Evolutionary conservation across 2,888 invertebrate species (phyloP), one percentile per base, ranked within the genome.

Genomic region (Eucriotettix oculatus): DNA sequence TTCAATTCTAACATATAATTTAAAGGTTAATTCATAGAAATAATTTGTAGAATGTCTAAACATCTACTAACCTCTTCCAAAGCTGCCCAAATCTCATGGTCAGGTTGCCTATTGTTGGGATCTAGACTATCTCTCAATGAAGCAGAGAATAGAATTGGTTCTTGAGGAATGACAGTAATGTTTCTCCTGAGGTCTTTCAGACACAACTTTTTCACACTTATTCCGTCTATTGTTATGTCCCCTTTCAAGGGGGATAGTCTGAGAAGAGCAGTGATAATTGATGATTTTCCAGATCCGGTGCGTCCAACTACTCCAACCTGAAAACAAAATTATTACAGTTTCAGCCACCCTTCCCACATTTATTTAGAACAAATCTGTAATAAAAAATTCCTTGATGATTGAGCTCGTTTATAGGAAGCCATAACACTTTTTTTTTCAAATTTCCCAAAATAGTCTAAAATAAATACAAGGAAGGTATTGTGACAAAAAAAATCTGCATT

Each of bases 141-240:
- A 16, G 83, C 84, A 17, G 80, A 79, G 70, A 85, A 85, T 17
- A 86, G 68, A 10, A 84, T 78, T 0, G 86, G 85, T 67, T 85
- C 84, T 70, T 83, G 83, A 0, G 84, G 84, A 66, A 60, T 48
- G 48, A 48, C n/a, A 7, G 48, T 14, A 48, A 48, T 48, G n/a
- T 48, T 12, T 48, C n/a, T 48, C n/a, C 48, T 12, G 14, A 48
- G n/a, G 9, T 48, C 48, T 14, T 48, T 12, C 12, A 48, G 48
- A 48, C 48, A 12, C 12, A 48, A 5, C 3, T n/a, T 48, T 12
- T 9, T n/a, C 9, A n/a, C 9, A 14, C 9, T n/a, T 14, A 48
- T 48, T 12, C 48, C 48, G 9, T 48, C 48, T 14, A 48, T n/a
- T 48, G n/a, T 48, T 1, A 48, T 48, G 12, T 48, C 48, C 3